Conservation (phyloP, 2,888 invertebrate genomes). For the Drosophila lacicola region DNA sequence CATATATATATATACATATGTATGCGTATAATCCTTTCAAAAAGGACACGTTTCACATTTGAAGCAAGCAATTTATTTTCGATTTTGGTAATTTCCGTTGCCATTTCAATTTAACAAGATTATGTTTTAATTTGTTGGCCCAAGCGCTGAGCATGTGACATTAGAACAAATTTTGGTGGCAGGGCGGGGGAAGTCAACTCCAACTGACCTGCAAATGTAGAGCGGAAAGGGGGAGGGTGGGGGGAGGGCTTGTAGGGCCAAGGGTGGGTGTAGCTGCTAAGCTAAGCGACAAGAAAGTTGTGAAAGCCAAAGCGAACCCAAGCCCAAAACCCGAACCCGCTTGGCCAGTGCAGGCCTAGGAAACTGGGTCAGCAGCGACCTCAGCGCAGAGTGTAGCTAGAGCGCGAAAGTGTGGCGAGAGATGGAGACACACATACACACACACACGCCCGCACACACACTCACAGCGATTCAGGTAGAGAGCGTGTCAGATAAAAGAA, state of each 20-base stretch:
- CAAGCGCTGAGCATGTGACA: slow-evolving; percentile 4
- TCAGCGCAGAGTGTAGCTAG: slow-evolving; percentile 44
- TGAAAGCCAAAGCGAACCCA: slow-evolving; percentile 38
- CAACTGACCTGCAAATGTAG: slow-evolving; percentile 25
- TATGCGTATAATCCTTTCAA: neutral
- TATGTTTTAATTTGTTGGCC: slow-evolving; percentile 61
- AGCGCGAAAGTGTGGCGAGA: slow-evolving; percentile 50
- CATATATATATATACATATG: neutral
- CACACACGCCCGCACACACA: neutral
- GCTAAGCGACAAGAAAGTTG: slow-evolving; percentile 50
- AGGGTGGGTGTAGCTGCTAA: slow-evolving; percentile 19
- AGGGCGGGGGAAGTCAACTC: slow-evolving; percentile 1
- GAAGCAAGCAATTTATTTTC: slow-evolving; percentile 53
- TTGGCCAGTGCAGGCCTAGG: slow-evolving; percentile 60
- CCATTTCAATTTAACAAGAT: slow-evolving; percentile 63
- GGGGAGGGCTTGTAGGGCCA: slow-evolving; percentile 3
- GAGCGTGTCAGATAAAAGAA: slow-evolving; percentile 50
- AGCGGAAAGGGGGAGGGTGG: neutral
- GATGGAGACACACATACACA: slow-evolving; percentile 12
- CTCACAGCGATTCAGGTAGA: slow-evolving; percentile 18
- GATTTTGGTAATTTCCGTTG: slow-evolving; percentile 66
- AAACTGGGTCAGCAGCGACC: slow-evolving; percentile 67
- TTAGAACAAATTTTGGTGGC: slow-evolving; percentile 2
- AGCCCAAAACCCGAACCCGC: slow-evolving; percentile 40
- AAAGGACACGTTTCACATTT: slow-evolving; percentile 27